Percentiles rank a stretch among this genome's conserved stretches.
Conservation (phyloP, 2,797 vertebrate genomes). For the Pantherophis vulpinus region DNA sequence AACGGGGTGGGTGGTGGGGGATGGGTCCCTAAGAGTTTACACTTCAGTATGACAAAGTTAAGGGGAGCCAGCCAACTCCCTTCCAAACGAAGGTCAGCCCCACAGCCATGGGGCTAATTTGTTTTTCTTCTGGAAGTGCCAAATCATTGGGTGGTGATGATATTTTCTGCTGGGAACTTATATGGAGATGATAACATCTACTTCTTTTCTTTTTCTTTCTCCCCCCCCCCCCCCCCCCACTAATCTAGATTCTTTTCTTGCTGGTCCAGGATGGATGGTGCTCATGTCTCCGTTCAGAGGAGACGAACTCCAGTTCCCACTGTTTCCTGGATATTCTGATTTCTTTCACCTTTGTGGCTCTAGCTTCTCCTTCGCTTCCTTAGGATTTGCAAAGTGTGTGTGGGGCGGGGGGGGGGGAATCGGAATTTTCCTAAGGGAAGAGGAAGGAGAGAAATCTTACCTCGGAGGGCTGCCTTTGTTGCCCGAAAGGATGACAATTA, state of each 20-base stretch:
- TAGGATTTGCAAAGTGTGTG: background rate
- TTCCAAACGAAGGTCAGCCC: background rate
- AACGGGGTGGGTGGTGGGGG: too few species aligned
- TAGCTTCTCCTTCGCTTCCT: background rate
- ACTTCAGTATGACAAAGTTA: slow-evolving; percentile 3
- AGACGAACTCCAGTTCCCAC: background rate
- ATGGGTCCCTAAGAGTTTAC: slow-evolving; percentile 9
- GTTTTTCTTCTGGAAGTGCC: background rate
- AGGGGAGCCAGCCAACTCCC: slow-evolving; percentile 18
- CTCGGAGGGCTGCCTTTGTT: slow-evolving; percentile 71
- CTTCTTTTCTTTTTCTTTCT: background rate
- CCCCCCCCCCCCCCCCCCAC: background rate
- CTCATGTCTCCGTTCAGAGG: background rate
- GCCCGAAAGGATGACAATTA: slow-evolving; percentile 53
- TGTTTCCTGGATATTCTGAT: background rate
- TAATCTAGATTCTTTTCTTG: background rate
- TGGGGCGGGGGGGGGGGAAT: background rate
- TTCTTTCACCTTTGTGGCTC: background rate
- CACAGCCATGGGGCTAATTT: background rate
- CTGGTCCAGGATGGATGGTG: background rate
- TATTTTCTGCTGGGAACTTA: background rate
- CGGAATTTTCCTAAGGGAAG: background rate
- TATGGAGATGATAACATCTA: background rate
- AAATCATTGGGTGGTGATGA: background rate
- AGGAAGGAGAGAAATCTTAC: slow-evolving; percentile 52